Conservation (phyloP, 92 coral and sea anemone species). For the Actinernus sp. region DNA sequence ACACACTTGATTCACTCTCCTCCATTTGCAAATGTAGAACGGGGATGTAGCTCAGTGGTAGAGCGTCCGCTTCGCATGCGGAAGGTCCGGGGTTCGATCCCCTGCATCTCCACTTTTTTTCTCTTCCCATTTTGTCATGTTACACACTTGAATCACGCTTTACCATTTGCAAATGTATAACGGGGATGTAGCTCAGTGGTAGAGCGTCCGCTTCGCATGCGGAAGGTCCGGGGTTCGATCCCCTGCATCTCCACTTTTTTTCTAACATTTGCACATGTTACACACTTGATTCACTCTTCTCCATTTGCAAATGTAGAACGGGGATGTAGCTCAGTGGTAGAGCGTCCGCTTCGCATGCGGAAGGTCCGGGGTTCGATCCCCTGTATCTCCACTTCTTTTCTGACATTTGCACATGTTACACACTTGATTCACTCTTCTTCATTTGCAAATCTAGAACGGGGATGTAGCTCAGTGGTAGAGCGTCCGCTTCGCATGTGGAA, state of each 20-base stretch:
- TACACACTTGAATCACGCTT: too few relatives aligned
- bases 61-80: neutral
- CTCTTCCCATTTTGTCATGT: neutral
- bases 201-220: conserved; percentile 7
- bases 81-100: neutral
- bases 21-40: too few relatives aligned
- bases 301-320: neutral
- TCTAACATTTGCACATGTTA: too few relatives aligned
- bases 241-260: too few relatives aligned
- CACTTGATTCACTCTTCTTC: neutral
- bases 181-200: conserved; percentile 10
- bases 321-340: conserved; percentile 11
- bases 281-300: neutral
- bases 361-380: conserved; percentile 2
- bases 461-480: neutral
- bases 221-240: neutral
- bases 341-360: conserved; percentile 14
- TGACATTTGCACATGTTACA: neutral
- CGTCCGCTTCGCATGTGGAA: too few relatives aligned
- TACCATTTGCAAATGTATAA: too few relatives aligned
- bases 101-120: neutral
- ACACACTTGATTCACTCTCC: too few relatives aligned
- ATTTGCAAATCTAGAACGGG: neutral
- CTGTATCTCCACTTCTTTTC: neutral
- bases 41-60: conserved; percentile 1